A percentile compares a stretch with the other conserved stretches of the same genome.
Conservation (phyloP, 2,113 vertebrate genomes). For the Mus musculus region GRCm39 chr3:69945001-69945500, state of each 20-base stretch:
- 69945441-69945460: not conserved
- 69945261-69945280: not conserved
- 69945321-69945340: not conserved
- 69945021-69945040: too few relatives aligned
- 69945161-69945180: too few relatives aligned
- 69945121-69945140: too few relatives aligned
- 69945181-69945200: too few relatives aligned
- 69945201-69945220: too few relatives aligned
- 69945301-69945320: not conserved
- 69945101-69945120: too few relatives aligned
- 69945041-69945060: too few relatives aligned
- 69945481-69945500: not conserved
- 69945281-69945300: not conserved
- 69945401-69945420: not conserved
- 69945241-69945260: not conserved
- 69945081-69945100: too few relatives aligned
- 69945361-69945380: not conserved
- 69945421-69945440: not conserved
- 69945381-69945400: not conserved
- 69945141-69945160: too few relatives aligned
- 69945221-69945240: not conserved
- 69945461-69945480: not conserved
- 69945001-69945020: too few relatives aligned
- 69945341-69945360: not conserved
- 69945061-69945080: too few relatives aligned